phyloP scores from a whole-genome alignment of 2,113 vertebrate species.

The Thryonomys swinderianus region DNA sequence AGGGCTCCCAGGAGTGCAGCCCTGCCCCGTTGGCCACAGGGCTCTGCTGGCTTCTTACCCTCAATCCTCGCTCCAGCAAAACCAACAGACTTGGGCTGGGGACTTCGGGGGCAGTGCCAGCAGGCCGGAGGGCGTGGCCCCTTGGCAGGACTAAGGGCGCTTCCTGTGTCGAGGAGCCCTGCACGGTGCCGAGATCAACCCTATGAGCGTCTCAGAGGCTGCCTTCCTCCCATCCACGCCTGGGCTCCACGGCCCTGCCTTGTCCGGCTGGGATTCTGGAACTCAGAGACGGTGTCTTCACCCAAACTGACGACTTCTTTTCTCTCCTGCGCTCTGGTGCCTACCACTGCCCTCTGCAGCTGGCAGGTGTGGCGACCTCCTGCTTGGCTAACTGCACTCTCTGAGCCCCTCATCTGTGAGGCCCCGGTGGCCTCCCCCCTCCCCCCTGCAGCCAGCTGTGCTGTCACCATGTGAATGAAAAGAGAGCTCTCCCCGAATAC shows the following conservation, averaged over 20 bases:
- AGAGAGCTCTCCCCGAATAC: background rate
- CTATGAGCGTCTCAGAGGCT: background rate
- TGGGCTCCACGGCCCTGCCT: fast-evolving
- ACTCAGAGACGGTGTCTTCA: background rate
- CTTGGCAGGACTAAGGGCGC: background rate
- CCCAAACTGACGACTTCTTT: fast-evolving
- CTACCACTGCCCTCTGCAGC: fast-evolving
- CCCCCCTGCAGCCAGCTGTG: fast-evolving
- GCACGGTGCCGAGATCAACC: background rate
- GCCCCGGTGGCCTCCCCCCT: background rate
- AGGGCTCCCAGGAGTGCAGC: background rate
- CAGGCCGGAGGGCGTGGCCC: background rate
- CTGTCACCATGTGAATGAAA: too few species aligned
- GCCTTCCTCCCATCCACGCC: fast-evolving
- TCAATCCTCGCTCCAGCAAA: fast-evolving
- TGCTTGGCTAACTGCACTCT: fast-evolving
- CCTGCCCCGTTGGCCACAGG: fast-evolving
- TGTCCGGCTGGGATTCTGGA: background rate
- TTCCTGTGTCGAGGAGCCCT: background rate
- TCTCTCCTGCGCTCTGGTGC: background rate
- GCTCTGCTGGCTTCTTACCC: background rate
- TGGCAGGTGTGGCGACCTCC: fast-evolving
- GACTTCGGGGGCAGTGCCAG: background rate
- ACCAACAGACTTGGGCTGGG: fast-evolving
- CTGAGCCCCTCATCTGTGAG: fast-evolving